phyloP scores from a whole-genome alignment of 2,888 invertebrate genomes.

The Plemyria rubiginata region DNA sequence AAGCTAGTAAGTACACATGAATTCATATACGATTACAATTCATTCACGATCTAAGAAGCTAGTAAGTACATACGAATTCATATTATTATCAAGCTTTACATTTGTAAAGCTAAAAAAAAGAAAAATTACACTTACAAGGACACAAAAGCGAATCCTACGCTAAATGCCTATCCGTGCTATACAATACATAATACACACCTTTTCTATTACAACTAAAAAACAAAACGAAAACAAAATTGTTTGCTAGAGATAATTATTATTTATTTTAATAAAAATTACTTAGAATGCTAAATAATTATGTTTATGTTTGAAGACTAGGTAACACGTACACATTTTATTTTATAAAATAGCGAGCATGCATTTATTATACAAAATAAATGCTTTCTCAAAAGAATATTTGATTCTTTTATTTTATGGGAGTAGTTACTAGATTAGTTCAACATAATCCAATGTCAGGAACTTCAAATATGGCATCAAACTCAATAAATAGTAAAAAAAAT shows the following conservation, averaged over 20 bases:
- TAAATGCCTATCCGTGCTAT: too few relatives aligned
- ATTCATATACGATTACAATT: too few relatives aligned
- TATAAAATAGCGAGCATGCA: not conserved
- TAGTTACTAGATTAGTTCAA: constrained; percentile 14
- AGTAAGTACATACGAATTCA: not conserved
- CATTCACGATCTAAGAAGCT: too few relatives aligned
- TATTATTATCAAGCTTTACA: too few relatives aligned
- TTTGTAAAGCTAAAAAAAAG: too few relatives aligned
- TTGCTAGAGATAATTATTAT: not conserved
- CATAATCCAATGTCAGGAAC: constrained; percentile 9
- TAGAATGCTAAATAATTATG: constrained; percentile 10
- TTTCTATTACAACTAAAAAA: too few relatives aligned
- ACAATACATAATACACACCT: too few relatives aligned
- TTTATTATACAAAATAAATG: constrained; percentile 1
- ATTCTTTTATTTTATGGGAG: not conserved
- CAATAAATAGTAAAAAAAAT: constrained; percentile 6
- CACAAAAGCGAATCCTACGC: too few relatives aligned
- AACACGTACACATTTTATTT: constrained; percentile 38
- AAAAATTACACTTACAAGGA: too few relatives aligned
- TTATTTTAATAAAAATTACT: constrained; percentile 17
- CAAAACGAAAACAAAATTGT: not conserved
- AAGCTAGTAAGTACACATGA: not conserved
- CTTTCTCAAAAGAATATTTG: not conserved
- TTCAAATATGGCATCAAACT: constrained; percentile 7
- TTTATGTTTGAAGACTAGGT: constrained; percentile 50